Conservation (phyloP, 1,140 invertebrate genomes). For the Fopius arisanus region DNA sequence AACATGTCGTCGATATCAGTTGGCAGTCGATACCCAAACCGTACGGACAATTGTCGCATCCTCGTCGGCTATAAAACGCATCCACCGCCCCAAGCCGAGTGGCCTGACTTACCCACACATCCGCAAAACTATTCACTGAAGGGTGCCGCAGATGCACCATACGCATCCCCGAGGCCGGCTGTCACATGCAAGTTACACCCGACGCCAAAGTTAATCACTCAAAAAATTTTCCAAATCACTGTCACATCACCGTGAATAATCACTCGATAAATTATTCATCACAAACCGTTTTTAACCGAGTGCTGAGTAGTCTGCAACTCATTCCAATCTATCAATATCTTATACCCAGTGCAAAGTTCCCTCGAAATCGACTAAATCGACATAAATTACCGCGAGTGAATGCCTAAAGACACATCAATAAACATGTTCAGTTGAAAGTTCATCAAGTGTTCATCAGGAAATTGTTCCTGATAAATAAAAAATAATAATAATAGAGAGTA, state of each 20-base stretch:
- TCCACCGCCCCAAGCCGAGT: background rate
- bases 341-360: background rate
- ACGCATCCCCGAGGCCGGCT: background rate
- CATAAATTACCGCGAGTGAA: background rate
- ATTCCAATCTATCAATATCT: background rate
- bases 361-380: background rate
- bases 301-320: background rate
- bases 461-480: background rate
- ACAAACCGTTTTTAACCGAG: background rate
- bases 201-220: background rate
- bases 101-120: background rate
- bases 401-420: background rate
- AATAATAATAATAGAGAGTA: too few relatives aligned
- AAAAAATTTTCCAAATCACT: background rate
- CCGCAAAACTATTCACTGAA: background rate
- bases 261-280: background rate
- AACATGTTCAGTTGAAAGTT: too few relatives aligned
- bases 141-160: background rate
- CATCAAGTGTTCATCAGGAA: too few relatives aligned
- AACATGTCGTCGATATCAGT: background rate
- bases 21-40: background rate
- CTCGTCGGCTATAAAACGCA: too few relatives aligned
- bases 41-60: background rate
- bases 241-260: background rate
- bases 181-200: background rate